Evolutionary conservation across 2,113 vertebrate genomes (phyloP), one percentile per base, ranked within the genome.

Genomic region (Chauna torquata): DNA sequence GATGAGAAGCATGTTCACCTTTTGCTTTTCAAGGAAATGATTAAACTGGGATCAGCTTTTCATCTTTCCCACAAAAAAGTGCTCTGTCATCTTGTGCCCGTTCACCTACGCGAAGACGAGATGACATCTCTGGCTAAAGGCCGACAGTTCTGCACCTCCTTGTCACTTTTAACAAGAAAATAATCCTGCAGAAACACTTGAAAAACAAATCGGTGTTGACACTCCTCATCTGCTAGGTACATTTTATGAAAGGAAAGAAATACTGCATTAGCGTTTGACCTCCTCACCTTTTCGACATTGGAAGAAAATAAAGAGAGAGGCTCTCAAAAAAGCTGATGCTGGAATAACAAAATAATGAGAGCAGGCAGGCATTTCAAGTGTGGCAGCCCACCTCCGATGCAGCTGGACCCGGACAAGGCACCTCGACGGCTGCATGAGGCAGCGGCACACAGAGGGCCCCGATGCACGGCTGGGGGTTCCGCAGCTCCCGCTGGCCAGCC

Each of bases 131-230:
- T 84, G 93, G 95, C 94, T 92, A 94, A 95, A 94, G 96, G 88
- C 96, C 79, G 68, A 65, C 87, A 81, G 85, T 92, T 94, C 92
- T 84, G 92, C 82, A 96, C 96, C 89, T 96, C 91, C 95, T 91
- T 95, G 96, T 96, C 97, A 95, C 96, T 97, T 97, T 96, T 95
- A 97, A 96, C 95, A 97, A 96, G 96, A 92, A 95, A 95, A 96
- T 96, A 96, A 96, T 92, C 96, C 87, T 65, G 87, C 75, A 90
- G 96, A 92, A 96, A 95, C 93, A 96, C 95, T 94, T 62, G 85
- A 69, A 94, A 97, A 97, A 94, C 96, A 97, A 96, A 97, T 95
- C 25, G 8, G 94, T 95, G 95, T 96, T 96, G 96, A 97, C 96
- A 96, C 90, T 84, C 92, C 92, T 97, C 96, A 88, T 96, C 96